phyloP scores from a whole-genome alignment of 2,797 vertebrate genomes.

The Sciurus carolinensis region DNA sequence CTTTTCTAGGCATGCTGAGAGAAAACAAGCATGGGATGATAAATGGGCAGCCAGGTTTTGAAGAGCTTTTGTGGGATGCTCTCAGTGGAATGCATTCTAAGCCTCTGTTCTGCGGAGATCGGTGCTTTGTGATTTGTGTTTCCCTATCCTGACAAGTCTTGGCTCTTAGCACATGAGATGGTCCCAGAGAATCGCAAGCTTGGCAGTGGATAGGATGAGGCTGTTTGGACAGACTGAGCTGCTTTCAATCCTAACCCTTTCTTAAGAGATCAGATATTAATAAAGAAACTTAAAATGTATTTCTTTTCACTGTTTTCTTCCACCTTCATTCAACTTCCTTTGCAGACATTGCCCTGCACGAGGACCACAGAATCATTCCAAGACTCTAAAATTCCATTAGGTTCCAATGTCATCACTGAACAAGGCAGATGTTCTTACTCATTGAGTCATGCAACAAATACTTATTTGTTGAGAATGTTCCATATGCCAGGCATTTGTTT shows the following conservation, averaged over 20 bases:
- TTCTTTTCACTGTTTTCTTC: slow-evolving; percentile 19
- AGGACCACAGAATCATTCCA: neutral
- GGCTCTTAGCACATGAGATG: neutral
- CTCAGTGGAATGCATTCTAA: neutral
- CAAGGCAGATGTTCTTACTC: neutral
- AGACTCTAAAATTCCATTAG: neutral
- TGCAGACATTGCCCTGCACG: neutral
- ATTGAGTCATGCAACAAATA: slow-evolving; percentile 13
- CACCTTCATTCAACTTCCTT: neutral
- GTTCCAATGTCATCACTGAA: slow-evolving; percentile 16
- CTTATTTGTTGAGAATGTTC: neutral
- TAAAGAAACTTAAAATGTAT: neutral
- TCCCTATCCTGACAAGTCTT: neutral
- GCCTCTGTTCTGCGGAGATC: neutral
- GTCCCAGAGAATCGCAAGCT: neutral
- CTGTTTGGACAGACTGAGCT: neutral
- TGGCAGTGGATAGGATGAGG: neutral
- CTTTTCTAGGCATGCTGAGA: neutral
- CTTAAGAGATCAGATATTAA: neutral
- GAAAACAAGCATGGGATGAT: neutral
- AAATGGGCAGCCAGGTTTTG: neutral
- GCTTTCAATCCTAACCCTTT: neutral
- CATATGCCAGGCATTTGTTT: neutral
- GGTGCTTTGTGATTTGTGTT: neutral
- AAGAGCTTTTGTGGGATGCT: neutral